phyloP scores from a whole-genome alignment of 2,888 invertebrate genomes.

The Eilema sororculum region DNA sequence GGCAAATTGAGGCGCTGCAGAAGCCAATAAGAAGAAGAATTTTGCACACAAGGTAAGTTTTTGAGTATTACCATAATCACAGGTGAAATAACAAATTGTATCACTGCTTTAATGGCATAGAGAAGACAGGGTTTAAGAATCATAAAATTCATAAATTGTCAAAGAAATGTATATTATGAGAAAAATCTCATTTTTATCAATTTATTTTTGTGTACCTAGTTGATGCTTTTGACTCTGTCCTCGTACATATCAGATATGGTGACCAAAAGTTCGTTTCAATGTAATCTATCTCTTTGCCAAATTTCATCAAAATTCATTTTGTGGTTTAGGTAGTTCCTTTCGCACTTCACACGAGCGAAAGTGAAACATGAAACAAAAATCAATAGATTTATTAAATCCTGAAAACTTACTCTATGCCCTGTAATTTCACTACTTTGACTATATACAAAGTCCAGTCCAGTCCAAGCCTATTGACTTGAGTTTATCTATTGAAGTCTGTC shows the following conservation, averaged over 20 bases:
- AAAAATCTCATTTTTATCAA: neutral
- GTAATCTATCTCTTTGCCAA: too few species aligned
- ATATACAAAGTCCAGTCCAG: neutral
- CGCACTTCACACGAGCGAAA: too few species aligned
- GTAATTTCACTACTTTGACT: neutral
- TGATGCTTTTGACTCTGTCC: too few species aligned
- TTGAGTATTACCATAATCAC: neutral
- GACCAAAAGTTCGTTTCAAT: too few species aligned
- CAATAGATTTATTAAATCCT: neutral
- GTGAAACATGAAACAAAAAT: too few species aligned
- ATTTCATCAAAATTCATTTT: too few species aligned
- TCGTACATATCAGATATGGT: too few species aligned
- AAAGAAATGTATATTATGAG: neutral
- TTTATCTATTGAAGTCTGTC: neutral
- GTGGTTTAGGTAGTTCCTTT: too few species aligned
- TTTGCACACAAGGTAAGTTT: neutral
- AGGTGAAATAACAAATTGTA: neutral
- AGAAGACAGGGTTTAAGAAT: neutral
- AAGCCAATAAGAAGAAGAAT: too few species aligned
- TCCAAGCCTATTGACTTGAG: neutral
- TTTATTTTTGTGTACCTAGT: neutral
- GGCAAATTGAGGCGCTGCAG: too few species aligned
- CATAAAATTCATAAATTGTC: neutral
- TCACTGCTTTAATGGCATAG: neutral
- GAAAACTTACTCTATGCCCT: neutral